Evolutionary conservation across 1,140 invertebrate genomes (phyloP), one percentile per base, ranked within the genome.

Genomic region (Diorhabda sublineata): DNA sequence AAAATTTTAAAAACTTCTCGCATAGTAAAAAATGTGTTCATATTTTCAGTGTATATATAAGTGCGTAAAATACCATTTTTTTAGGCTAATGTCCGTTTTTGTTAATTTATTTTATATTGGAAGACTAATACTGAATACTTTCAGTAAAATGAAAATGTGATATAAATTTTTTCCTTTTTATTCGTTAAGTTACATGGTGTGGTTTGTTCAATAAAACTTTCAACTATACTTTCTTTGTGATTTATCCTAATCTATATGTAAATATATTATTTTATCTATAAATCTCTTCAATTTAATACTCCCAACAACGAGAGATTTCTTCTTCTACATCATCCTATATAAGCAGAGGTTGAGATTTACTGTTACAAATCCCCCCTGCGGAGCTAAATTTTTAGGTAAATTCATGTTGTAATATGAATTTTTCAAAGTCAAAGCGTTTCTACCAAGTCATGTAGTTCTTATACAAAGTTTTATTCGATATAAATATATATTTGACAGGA

Each of bases 251-350:
- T 52, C 47, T 52, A 8, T 52, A 4, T 52, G 47, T 52, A 6
- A 52, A 52, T 52, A 52, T 52, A 52, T 52, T 52, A 52, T 52
- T 52, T 52, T 52, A 52, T 52, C n/a, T 52, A 52, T n/a, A n/a
- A 52, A 26, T 26, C 47, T 52, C n/a, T 52, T 52, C 6, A 2
- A 52, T 52, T 52, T 52, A 52, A 52, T 52, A 8, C 8, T 52
- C 26, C 26, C 26, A 26, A 26, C 26, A 26, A 26, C 26, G 26
- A 26, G 1, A 26, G 26, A 26, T 26, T 26, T 26, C 26, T 26
- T 26, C 26, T 26, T 2, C 26, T 26, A 26, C 26, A 26, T 26
- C 0, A 26, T 26, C 1, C 0, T 26, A 26, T 26, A 26, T 26
- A 26, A 26, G 26, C 26, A 26, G 26, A 26, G 26, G 26, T 1